Evolutionary conservation across 2,797 vertebrate species (phyloP).

Genomic region (Lepidocolaptes lacrymiger): DNA sequence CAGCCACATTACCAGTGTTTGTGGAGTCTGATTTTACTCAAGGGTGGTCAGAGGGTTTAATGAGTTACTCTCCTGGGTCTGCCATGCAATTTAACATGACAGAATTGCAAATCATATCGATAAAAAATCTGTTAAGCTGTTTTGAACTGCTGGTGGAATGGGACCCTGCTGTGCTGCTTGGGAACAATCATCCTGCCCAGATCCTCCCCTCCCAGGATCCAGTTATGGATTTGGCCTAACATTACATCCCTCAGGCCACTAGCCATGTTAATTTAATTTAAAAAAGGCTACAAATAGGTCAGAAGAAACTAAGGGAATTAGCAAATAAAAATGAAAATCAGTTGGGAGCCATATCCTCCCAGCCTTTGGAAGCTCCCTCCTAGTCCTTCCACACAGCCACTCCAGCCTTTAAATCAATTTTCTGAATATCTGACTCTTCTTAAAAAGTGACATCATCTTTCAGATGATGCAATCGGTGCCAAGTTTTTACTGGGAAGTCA

Average conservation of each 20-base stretch:
- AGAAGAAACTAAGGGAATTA: neutral
- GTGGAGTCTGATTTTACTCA: neutral
- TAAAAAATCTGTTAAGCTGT: neutral
- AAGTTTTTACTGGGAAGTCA: neutral
- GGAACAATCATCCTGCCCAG: neutral
- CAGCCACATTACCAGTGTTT: neutral
- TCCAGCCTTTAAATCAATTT: neutral
- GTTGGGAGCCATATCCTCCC: neutral
- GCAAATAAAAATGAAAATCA: neutral
- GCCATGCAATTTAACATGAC: neutral
- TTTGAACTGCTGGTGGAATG: neutral
- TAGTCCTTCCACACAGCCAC: neutral
- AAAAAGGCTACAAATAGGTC: slow-evolving; percentile 13
- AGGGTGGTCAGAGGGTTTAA: neutral
- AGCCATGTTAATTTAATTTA: neutral
- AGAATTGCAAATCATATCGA: neutral
- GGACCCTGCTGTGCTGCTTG: neutral
- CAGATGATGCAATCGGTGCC: neutral
- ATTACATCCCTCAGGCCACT: neutral
- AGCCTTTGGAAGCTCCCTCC: neutral
- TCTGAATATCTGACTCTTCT: neutral
- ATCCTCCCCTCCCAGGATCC: neutral
- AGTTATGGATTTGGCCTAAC: neutral
- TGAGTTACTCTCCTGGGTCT: neutral
- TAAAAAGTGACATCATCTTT: neutral